Base-by-base conservation (phyloP, 2,797 vertebrate species). In the Urocyon cinereoargenteus region DNA sequence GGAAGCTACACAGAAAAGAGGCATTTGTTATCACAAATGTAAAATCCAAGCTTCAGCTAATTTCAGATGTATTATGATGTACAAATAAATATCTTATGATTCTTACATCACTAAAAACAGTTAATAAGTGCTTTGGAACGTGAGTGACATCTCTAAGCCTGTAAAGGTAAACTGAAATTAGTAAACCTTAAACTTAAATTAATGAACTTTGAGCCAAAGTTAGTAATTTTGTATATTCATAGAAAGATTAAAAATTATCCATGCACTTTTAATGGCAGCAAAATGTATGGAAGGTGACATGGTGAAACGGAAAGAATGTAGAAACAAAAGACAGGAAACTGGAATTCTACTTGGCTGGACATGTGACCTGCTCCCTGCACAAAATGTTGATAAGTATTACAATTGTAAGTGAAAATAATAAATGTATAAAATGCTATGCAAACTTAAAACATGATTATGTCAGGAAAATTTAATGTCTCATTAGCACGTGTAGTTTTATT, bases 121-220 rank as follows among this genome's bases (percentile, higher is more conserved):
- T 36, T 90, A 57, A 11, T 83, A 73, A 94, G 18, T 57, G n/a
- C 15, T 96, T 92, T 51, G 79, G 40, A 89, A 88, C 62, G 6
- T 53, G 28, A 13, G 31, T 87, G 40, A 73, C 28, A 72, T 14
- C 22, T 77, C 24, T 83, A 94, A 49, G 55, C 21, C 45, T 94
- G 6, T 40, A 45, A 61, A 86, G 70, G 10, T 75, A 55, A 64
- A 16, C 11, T 12, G n/a, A 61, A 91, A 62, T 91, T 55, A 84
- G 18, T 88, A 72, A 93, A 87, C 3, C 84, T 78, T 78, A 92
- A 95, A n/a, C 26, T 96, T 91, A 88, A 81, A 55, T n/a, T 53
- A 96, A 81, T 78, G n/a, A 68, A 62, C 1, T 49, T 72, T 73
- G 45, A 85, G 5, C 15, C 8, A 86, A 83, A 82, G 81, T 57